phyloP scores from a whole-genome alignment of 2,888 invertebrate species.

The Amiota mariae region DNA sequence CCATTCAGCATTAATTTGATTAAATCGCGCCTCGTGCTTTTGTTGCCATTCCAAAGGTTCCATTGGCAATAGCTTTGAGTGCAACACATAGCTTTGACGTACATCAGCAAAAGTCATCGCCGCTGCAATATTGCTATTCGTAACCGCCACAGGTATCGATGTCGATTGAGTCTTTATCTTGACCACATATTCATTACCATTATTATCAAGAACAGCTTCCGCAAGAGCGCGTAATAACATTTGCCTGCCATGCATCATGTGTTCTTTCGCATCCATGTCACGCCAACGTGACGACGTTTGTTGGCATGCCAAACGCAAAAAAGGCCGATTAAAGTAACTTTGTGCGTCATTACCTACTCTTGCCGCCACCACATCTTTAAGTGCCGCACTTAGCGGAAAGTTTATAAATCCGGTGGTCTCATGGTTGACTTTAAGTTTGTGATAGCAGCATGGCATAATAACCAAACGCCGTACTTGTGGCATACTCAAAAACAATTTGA shows the following conservation, averaged over 20 bases:
- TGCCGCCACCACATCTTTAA: conserved; percentile 72
- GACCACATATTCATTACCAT: conserved; percentile 70
- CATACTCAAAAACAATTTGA: conserved; percentile 79
- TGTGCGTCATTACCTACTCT: conserved; percentile 18
- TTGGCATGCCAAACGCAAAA: conserved; percentile 83
- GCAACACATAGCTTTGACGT: conserved; percentile 50
- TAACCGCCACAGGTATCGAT: neutral
- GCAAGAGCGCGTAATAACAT: conserved; percentile 78
- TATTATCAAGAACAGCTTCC: conserved; percentile 76
- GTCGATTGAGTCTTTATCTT: conserved; percentile 23
- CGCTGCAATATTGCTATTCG: neutral
- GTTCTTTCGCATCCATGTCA: conserved; percentile 74
- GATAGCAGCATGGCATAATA: conserved; percentile 87
- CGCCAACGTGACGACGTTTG: conserved; percentile 77
- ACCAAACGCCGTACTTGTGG: conserved; percentile 76
- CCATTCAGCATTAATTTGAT: conserved; percentile 49
- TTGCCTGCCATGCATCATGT: conserved; percentile 73
- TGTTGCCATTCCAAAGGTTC: conserved; percentile 51
- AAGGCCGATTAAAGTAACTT: conserved; percentile 77
- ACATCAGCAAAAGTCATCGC: conserved; percentile 46
- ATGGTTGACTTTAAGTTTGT: conserved; percentile 76
- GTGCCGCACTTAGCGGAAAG: conserved; percentile 79
- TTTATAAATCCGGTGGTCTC: conserved; percentile 74
- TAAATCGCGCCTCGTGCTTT: conserved; percentile 52
- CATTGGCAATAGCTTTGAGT: conserved; percentile 43